Evolutionary conservation across 2,113 vertebrate genomes (phyloP).

Genomic region (Oxyruncus cristatus): DNA sequence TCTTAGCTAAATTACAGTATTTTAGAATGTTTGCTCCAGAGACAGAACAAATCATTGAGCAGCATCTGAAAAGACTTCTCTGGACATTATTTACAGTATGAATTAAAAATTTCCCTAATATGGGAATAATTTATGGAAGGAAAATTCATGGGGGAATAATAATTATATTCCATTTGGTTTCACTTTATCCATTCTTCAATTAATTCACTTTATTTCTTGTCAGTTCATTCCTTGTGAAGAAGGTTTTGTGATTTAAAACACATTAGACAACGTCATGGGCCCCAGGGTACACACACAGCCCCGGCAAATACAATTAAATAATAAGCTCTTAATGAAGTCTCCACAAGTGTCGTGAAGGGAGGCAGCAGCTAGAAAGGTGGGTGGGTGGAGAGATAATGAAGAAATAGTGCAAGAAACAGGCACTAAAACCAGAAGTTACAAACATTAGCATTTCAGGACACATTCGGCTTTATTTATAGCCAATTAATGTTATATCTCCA

Average conservation of each 20-base stretch:
- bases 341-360: not conserved
- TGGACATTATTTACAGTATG: not conserved
- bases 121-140: not conserved
- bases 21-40: not conserved
- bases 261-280: not conserved
- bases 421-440: not conserved
- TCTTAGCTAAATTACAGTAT: not conserved
- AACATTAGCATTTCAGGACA: not conserved
- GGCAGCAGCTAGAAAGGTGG: not conserved
- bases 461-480: conserved; percentile 25
- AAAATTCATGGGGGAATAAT: not conserved
- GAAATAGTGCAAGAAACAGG: not conserved
- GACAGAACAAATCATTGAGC: not conserved
- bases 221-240: not conserved
- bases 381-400: not conserved
- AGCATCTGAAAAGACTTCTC: not conserved
- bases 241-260: not conserved
- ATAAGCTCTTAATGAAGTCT: not conserved
- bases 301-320: not conserved
- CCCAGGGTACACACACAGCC: not conserved
- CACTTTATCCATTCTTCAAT: not conserved
- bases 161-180: not conserved
- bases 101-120: not conserved
- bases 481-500: not conserved
- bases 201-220: not conserved